These are phyloP conservation scores for Drosophila melanica DNA, from an alignment of 1,140 invertebrate genomes.

Conservation along the genomic window DNA sequence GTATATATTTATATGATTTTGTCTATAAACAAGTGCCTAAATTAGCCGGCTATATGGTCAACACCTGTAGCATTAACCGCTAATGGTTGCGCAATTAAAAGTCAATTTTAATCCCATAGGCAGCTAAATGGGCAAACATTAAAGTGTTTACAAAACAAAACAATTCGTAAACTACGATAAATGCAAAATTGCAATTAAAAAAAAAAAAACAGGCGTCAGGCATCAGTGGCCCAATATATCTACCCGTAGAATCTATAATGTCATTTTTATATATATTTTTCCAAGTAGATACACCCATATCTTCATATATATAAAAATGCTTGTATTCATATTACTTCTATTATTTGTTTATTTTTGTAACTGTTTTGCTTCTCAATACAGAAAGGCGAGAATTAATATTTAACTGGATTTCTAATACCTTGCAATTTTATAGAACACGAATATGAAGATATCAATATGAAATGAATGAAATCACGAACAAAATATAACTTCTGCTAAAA, in stretches of 20 bases:
- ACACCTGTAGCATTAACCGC: constrained; percentile 45
- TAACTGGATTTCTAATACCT: constrained; percentile 2
- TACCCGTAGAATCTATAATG: background rate
- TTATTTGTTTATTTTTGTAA: constrained; percentile 16
- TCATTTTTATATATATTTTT: background rate
- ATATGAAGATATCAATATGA: too few relatives aligned
- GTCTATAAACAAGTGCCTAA: constrained; percentile 35
- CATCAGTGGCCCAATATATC: constrained; percentile 14
- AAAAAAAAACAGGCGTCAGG: constrained; percentile 14
- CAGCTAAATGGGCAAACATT: constrained; percentile 26
- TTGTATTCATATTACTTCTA: constrained; percentile 6
- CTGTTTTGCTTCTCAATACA: constrained; percentile 20
- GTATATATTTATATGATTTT: background rate
- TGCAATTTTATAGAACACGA: too few relatives aligned
- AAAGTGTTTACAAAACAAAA: constrained; percentile 48
- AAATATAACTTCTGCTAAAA: too few relatives aligned
- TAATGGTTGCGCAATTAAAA: constrained; percentile 69
- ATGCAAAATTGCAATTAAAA: constrained; percentile 21
- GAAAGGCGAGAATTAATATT: constrained; percentile 37
- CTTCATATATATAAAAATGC: background rate
- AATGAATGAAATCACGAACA: too few relatives aligned
- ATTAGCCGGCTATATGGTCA: constrained; percentile 14
- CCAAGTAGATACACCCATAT: background rate
- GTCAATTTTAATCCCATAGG: constrained; percentile 53
- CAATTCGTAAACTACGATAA: background rate